Evolutionary conservation across 2,113 vertebrate genomes (phyloP), one percentile per base, ranked within the genome.

Genomic region (Anarrhichthys ocellatus): DNA sequence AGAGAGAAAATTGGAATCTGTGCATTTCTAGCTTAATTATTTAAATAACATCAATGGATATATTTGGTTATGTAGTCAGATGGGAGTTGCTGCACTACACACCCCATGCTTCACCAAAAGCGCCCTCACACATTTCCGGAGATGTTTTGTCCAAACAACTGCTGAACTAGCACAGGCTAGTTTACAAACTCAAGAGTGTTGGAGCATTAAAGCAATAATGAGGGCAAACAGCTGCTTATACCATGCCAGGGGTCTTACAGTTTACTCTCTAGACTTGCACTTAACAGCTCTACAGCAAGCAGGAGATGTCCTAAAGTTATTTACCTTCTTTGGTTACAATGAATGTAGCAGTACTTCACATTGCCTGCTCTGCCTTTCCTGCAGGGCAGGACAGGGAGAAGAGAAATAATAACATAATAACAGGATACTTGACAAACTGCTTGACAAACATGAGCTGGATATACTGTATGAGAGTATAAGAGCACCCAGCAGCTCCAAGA

Each of bases 301-400:
- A 85, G 66, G 59, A 68, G 5, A 69, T 62, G 14, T 81, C 74
- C 78, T 77, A n/a, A 63, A 52, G 67, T 62, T 66, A 79, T 88
- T 97, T 96, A 97, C 97, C 96, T 97, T 95, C 95, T 96, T 94
- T 94, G 92, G 85, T 92, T 94, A 95, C 89, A 89, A 84, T 94
- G 94, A 91, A 94, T 92, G 92, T 84, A 94, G 95, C 88, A 94
- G 92, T 93, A 94, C 89, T 92, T 96, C 95, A 95, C 91, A 94
- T 85, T 94, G 93, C 95, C 95, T 92, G 94, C 93, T 92, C 90
- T 96, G 92, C 90, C 94, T 96, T 96, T 96, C 93, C 96, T 97
- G 92, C 89, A 94, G 93, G 75, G 89, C 90, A 92, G 89, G 93
- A 89, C 88, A 76, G 89, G 91, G 88, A 76, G 87, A 92, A 87